Percentiles rank a stretch among this genome's conserved stretches.
phyloP scores from a whole-genome alignment of 2,888 invertebrate species.

The Caenorhabditis sp. region DNA sequence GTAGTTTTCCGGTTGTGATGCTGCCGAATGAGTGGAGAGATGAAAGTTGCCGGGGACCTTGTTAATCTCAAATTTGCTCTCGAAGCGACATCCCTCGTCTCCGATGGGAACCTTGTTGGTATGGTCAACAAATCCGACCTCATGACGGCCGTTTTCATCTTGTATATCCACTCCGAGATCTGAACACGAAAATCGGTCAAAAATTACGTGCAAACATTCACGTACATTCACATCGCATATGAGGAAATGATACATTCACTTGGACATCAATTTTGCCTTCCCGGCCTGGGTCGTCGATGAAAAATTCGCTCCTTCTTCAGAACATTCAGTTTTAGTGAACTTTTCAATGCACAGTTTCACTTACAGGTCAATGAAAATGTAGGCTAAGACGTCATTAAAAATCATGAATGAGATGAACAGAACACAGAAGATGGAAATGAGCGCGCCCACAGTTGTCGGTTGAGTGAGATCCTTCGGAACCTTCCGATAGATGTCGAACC shows the following conservation, averaged over 20 bases:
- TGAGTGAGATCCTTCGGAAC: conserved; percentile 83
- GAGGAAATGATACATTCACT: conserved; percentile 82
- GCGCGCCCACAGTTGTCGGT: conserved; percentile 80
- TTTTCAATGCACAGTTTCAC: conserved; percentile 22
- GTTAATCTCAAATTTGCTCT: conserved; percentile 81
- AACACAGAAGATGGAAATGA: conserved; percentile 67
- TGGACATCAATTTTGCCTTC: conserved; percentile 82
- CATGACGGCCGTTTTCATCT: conserved; percentile 83
- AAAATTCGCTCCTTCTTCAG: conserved; percentile 80
- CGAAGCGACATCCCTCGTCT: conserved; percentile 81
- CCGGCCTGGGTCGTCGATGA: conserved; percentile 82
- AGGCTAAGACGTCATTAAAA: conserved; percentile 69
- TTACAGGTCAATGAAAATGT: conserved; percentile 69
- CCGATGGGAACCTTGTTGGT: conserved; percentile 79
- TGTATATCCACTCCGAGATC: conserved; percentile 83
- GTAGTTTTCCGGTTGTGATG: conserved; percentile 81
- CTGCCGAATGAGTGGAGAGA: conserved; percentile 82
- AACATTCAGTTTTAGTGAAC: neutral
- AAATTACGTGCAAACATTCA: neutral
- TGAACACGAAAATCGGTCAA: conserved; percentile 64
- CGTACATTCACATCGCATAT: conserved; percentile 82
- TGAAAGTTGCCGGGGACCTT: conserved; percentile 83
- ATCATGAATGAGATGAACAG: conserved; percentile 69
- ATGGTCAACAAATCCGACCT: conserved; percentile 82
- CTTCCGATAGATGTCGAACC: conserved; percentile 83